A percentile compares a stretch with the other conserved stretches of the same genome.
phyloP scores from a whole-genome alignment of 2,113 vertebrate genomes.

The Paradisaea rubra region DNA sequence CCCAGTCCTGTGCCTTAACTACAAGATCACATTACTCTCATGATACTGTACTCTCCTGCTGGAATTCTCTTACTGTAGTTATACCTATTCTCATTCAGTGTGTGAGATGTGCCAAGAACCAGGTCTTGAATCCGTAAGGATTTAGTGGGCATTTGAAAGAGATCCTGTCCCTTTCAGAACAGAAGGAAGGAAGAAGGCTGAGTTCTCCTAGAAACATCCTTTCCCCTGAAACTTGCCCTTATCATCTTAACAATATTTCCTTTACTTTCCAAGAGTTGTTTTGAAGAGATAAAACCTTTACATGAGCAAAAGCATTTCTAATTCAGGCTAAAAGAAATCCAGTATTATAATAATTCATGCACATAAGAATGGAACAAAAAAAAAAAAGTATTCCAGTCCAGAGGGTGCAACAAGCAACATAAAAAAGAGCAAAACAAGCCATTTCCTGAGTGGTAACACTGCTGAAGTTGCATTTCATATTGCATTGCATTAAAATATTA shows the following conservation, averaged over 20 bases:
- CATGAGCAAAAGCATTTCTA: not conserved
- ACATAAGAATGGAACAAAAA: not conserved
- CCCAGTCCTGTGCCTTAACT: not conserved
- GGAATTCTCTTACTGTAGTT: not conserved
- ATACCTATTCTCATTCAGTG: not conserved
- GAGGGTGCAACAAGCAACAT: not conserved
- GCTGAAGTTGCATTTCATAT: not conserved
- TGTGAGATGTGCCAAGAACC: not conserved
- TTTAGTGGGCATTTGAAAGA: not conserved
- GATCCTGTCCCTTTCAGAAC: not conserved
- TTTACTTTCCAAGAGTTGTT: constrained; percentile 35
- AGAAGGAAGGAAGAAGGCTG: constrained; percentile 20
- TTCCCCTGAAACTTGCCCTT: constrained; percentile 2
- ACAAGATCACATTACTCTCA: not conserved
- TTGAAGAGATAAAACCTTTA: constrained; percentile 15
- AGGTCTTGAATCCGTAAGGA: not conserved
- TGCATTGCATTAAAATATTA: not conserved
- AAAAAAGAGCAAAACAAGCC: not conserved
- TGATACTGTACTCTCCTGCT: not conserved
- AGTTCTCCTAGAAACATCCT: constrained; percentile 15
- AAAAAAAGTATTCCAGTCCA: not conserved
- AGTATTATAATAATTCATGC: not conserved
- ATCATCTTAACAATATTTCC: not conserved
- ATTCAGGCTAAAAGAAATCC: not conserved
- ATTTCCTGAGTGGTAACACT: not conserved